Percentiles rank a stretch among this genome's conserved stretches.
Evolutionary conservation across 2,888 invertebrate genomes (phyloP).

Genomic region (Acholoe squamosa): DNA sequence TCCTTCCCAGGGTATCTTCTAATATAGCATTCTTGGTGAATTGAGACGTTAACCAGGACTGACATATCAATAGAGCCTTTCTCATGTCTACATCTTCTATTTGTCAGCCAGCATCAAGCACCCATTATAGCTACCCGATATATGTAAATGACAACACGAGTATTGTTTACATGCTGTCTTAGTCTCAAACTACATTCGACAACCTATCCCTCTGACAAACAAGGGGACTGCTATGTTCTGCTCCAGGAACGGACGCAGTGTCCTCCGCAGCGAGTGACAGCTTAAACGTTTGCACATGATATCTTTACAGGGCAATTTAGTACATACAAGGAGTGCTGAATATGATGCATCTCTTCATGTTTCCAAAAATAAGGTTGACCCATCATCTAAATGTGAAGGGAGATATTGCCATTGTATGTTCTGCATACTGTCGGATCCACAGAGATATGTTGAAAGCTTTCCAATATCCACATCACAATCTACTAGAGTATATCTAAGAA

Average conservation of each 20-base stretch:
- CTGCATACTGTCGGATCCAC: no score
- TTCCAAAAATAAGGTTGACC: no score
- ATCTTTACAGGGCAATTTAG: no score
- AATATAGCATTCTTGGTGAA: not conserved
- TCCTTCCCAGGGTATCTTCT: not conserved
- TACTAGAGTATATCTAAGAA: no score
- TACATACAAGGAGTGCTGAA: no score
- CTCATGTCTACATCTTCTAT: not conserved
- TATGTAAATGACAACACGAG: slow-evolving; percentile 46
- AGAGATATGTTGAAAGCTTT: no score
- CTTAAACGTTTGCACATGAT: no score
- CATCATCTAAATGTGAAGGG: no score
- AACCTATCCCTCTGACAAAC: slow-evolving; percentile 19
- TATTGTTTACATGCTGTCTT: slow-evolving; percentile 37
- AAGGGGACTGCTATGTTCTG: not conserved
- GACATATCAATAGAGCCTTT: slow-evolving; percentile 34
- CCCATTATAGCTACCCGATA: slow-evolving; percentile 17
- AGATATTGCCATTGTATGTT: no score
- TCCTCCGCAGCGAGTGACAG: no score
- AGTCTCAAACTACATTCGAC: slow-evolving; percentile 59
- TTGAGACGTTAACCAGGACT: not conserved
- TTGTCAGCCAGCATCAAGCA: not conserved
- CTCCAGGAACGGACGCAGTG: not conserved
- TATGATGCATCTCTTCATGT: no score
- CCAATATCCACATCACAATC: no score